phyloP scores from a whole-genome alignment of 2,113 vertebrate genomes.

The Hypanus sabinus region DNA sequence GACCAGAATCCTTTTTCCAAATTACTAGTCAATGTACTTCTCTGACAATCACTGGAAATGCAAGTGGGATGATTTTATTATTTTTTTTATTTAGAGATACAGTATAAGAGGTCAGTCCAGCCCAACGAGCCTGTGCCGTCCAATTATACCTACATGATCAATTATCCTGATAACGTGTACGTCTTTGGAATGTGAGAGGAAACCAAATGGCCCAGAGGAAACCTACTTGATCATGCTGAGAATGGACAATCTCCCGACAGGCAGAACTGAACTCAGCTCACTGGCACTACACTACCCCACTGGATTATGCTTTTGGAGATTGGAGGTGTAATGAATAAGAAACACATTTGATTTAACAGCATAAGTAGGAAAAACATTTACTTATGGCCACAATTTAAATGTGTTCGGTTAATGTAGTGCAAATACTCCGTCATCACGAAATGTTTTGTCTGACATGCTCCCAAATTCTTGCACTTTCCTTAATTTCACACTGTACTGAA shows the following conservation, averaged over 20 bases:
- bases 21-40: background rate
- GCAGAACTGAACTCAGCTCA: no score
- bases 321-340: background rate
- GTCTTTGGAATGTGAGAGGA: no score
- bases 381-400: constrained; percentile 5
- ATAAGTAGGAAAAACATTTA: background rate
- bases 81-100: no score
- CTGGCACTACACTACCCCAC: no score
- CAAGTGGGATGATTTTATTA: background rate
- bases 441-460: background rate
- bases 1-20: background rate
- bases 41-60: background rate
- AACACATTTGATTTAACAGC: background rate
- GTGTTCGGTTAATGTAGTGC: constrained; percentile 13
- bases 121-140: no score
- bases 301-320: background rate
- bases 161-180: no score
- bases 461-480: constrained; percentile 12
- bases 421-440: constrained; percentile 18
- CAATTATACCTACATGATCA: no score
- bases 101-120: no score
- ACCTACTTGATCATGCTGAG: no score
- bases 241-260: no score
- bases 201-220: no score
- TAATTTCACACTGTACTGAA: constrained; percentile 30